These are phyloP conservation scores for Holocentrus rufus DNA, from an alignment of 2,797 vertebrate species.

Conservation along the genomic window DNA sequence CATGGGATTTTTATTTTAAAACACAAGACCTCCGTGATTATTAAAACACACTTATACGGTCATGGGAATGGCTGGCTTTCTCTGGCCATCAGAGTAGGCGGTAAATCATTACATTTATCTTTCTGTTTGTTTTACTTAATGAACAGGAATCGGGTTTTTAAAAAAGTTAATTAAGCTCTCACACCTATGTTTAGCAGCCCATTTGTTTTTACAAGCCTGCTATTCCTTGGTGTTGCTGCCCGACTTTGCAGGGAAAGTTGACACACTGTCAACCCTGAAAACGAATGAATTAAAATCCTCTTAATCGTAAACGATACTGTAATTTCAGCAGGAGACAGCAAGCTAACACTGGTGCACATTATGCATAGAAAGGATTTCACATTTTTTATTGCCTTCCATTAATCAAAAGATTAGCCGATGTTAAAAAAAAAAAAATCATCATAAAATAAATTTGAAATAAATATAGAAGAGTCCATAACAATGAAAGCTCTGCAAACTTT, in stretches of 20 bases:
- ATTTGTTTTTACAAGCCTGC: conserved; percentile 57
- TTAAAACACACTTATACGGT: conserved; percentile 52
- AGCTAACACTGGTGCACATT: conserved; percentile 1
- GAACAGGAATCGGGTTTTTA: conserved; percentile 31
- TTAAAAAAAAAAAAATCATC: background rate
- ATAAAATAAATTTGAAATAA: conserved; percentile 11
- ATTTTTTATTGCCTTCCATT: background rate
- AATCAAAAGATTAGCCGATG: background rate
- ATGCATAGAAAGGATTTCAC: background rate
- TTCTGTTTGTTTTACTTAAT: conserved; percentile 27
- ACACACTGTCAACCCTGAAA: conserved; percentile 29
- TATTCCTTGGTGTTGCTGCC: conserved; percentile 19
- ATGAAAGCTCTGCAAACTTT: background rate
- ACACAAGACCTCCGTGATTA: conserved; percentile 51
- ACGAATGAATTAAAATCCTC: conserved; percentile 39
- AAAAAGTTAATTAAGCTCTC: conserved; percentile 30
- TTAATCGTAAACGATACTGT: conserved; percentile 2
- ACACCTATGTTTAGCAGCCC: conserved; percentile 29
- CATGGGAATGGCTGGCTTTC: conserved; percentile 32
- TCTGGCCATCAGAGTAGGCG: conserved; percentile 5
- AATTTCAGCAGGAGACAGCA: conserved; percentile 2
- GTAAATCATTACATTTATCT: conserved; percentile 15
- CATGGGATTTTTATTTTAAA: conserved; percentile 69
- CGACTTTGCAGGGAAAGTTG: conserved; percentile 39
- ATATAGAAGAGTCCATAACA: too few species aligned